phyloP scores from a whole-genome alignment of 2,113 vertebrate genomes.

The Junco hyemalis region DNA sequence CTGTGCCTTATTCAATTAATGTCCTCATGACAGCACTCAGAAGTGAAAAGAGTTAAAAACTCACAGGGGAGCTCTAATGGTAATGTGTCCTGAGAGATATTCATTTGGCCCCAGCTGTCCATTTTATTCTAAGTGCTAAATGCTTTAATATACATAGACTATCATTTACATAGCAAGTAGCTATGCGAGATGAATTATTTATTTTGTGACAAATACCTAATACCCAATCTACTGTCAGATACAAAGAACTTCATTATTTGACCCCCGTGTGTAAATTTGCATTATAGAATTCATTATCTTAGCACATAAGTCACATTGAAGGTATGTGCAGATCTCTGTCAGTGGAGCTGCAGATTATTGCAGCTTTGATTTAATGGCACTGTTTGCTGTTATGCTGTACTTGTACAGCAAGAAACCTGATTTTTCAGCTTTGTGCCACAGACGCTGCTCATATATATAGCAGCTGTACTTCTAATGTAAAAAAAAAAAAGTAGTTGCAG shows the following conservation, averaged over 20 bases:
- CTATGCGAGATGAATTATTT: slow-evolving; percentile 78
- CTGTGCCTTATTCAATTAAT: slow-evolving; percentile 60
- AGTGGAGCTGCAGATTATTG: slow-evolving; percentile 39
- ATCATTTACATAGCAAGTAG: slow-evolving; percentile 82
- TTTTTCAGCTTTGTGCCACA: slow-evolving; percentile 11
- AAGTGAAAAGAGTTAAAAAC: slow-evolving; percentile 71
- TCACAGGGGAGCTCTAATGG: slow-evolving; percentile 66
- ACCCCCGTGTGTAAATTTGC: slow-evolving; percentile 75
- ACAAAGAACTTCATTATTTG: slow-evolving; percentile 74
- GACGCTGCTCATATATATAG: neutral
- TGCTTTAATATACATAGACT: slow-evolving; percentile 78
- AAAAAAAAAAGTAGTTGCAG: neutral
- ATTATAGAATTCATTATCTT: slow-evolving; percentile 76
- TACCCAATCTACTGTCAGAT: slow-evolving; percentile 69
- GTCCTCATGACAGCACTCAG: slow-evolving; percentile 59
- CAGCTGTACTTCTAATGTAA: slow-evolving; percentile 14
- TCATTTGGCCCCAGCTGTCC: slow-evolving; percentile 78
- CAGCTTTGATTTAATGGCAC: slow-evolving; percentile 63
- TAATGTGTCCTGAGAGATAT: slow-evolving; percentile 74
- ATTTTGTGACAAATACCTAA: slow-evolving; percentile 76
- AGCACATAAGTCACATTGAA: slow-evolving; percentile 75
- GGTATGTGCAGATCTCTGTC: slow-evolving; percentile 48
- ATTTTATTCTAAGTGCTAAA: slow-evolving; percentile 79
- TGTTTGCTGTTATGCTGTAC: neutral
- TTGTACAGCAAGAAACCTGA: neutral